Base-by-base conservation (phyloP, 2,888 invertebrate genomes). In the Brachycybe producta region DNA sequence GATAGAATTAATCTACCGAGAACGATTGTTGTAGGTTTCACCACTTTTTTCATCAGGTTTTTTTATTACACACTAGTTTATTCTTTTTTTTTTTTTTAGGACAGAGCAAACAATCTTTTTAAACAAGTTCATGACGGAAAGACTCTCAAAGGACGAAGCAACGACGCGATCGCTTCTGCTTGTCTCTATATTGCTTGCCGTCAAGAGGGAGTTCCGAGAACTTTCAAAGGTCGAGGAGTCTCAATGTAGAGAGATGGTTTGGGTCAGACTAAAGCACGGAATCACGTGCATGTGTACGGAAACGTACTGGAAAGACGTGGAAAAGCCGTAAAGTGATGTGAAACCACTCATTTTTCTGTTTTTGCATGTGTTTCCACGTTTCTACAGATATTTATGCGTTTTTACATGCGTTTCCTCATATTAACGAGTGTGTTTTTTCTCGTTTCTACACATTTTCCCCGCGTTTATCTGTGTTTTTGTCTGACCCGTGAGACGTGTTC, bases 161-260 rank as follows among this genome's bases (percentile, higher is more conserved):
- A 94, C 64, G 97, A 98, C 67, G 97, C 98, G 0, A 97, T 98
- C 60, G 94, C 95, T 0, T 95, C 98, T 0, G 97, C 98, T 0
- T 98, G 97, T 67, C 74, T 99, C 26, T 99, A 98, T 67, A 98
- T 99, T 56, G 97, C 98, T 0, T 99, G 98, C 63, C 75, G 98
- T 2, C 95, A 98, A 63, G 98, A 98, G 68, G 92, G 94, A 4
- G 98, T 98, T 0, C 97, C 98, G 0, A 78, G 98, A 58, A 97
- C 98, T 11, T 98, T 99, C 67, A 53, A 68, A 66, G 56, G 65
- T 65, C 60, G n/a, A n/a, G n/a, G n/a, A n/a, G n/a, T n/a, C n/a
- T n/a, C n/a, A n/a, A n/a, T n/a, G n/a, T 32, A n/a, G n/a, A n/a
- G n/a, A n/a, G n/a, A n/a, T n/a, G n/a, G n/a, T n/a, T n/a, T n/a